Conservation (phyloP, 2,888 invertebrate genomes). For the Zygothrica quintamaculata region DNA sequence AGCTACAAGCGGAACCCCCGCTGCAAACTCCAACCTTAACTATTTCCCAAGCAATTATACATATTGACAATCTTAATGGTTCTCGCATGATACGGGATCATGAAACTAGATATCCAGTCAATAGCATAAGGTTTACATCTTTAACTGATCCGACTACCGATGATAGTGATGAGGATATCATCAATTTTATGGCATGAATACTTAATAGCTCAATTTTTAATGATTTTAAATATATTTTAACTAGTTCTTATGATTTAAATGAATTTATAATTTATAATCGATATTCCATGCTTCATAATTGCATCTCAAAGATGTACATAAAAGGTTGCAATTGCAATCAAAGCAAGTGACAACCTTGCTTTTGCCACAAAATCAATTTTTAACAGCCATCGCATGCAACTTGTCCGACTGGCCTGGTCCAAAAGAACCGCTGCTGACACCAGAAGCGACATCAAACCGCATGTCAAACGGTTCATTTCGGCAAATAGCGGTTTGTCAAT, state of each 20-base stretch:
- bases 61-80: neutral
- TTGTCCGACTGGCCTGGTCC: conserved; percentile 1
- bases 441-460: conserved; percentile 44
- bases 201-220: conserved; percentile 12
- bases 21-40: no score
- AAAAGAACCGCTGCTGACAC: conserved; percentile 5
- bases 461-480: conserved; percentile 72
- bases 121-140: neutral
- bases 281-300: no score
- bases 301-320: neutral
- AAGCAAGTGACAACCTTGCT: conserved; percentile 22
- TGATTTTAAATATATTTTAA: conserved; percentile 11
- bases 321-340: conserved; percentile 41
- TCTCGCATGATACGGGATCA: neutral
- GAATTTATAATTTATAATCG: no score
- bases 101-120: neutral
- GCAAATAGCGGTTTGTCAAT: conserved; percentile 77
- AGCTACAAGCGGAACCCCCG: no score
- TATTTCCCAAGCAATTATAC: neutral
- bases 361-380: conserved; percentile 36
- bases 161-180: neutral
- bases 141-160: neutral
- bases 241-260: neutral
- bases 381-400: neutral
- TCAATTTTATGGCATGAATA: no score